phyloP scores from a whole-genome alignment of 2,888 invertebrate species.

The Caenorhabditis macrosperma region DNA sequence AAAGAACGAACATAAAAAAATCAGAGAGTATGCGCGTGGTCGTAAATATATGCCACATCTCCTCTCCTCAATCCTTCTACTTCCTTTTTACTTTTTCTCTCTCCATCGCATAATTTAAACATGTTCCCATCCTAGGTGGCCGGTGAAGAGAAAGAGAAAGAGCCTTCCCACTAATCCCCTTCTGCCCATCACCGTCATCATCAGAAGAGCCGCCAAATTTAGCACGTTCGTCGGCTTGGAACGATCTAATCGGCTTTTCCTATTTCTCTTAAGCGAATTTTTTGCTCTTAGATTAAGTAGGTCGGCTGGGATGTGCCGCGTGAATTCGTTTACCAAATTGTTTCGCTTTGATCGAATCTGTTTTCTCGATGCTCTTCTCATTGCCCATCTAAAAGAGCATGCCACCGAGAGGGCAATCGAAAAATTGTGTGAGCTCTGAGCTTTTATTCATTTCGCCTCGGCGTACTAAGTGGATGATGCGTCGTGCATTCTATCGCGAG shows the following conservation, averaged over 20 bases:
- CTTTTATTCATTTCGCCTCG: conserved; percentile 5
- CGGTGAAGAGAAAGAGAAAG: neutral
- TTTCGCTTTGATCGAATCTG: conserved; percentile 13
- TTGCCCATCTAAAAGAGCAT: conserved; percentile 9
- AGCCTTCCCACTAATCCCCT: conserved; percentile 1
- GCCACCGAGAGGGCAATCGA: neutral
- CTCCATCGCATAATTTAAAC: neutral
- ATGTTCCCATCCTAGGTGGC: neutral
- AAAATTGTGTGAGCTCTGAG: conserved; percentile 20
- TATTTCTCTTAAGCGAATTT: neutral
- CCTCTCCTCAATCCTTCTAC: neutral
- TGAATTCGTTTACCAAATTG: neutral
- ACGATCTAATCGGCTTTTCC: conserved; percentile 1
- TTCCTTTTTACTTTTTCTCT: neutral
- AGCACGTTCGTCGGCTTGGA: neutral
- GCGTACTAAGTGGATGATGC: conserved; percentile 1
- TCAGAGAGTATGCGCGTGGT: neutral
- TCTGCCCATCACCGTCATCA: too few relatives aligned
- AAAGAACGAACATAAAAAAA: neutral
- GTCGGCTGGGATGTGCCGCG: conserved; percentile 1
- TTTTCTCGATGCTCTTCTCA: neutral
- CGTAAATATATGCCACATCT: conserved; percentile 11
- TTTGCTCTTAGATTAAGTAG: neutral
- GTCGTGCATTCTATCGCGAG: neutral
- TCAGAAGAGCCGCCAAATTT: neutral